Evolutionary conservation across 2,888 invertebrate genomes (phyloP), one percentile per base, ranked within the genome.

Genomic region (Rotaria macrura): DNA sequence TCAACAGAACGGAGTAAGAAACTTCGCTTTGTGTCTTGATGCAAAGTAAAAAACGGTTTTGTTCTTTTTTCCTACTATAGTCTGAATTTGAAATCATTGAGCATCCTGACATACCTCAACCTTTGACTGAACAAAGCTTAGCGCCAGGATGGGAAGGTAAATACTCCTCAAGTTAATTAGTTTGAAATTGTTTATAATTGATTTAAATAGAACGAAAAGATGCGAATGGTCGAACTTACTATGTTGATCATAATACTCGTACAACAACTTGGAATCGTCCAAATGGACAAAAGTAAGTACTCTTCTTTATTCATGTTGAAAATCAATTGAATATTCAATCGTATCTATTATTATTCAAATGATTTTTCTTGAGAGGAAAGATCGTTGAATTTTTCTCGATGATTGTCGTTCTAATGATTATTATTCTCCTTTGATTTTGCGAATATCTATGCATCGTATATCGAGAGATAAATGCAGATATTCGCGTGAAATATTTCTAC

Each of bases 231-330:
- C 79, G 79, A 40, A 79, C 23, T n/a, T 79, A 79, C n/a, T 79
- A 79, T 43, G 79, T 79, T 23, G 79, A 79, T 79, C 79, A 79
- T 43, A 79, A 20, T 25, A 25, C 79, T 9, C 40, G 79, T 10
- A 43, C 79, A 79, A 79, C 79, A 43, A 79, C 79, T 79, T 79
- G 79, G 79, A 10, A 1, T 79, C 40, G 79, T 40, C 79, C 79
- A 25, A 79, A 23, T 43, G 40, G n/a, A 79, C 23, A 79, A 34
- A 20, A 29, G 65, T 65, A 34, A 29, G 14, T 65, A 65, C 20
- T n/a, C n/a, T 20, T 52, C 20, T 10, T 52, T 4, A 4, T 52
- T 23, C 23, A 52, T 23, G 20, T n/a, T 57, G 9, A 57, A 9
- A 57, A 29, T 14, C 29, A 1, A 10, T 57, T 9, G 9, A n/a